Evolutionary conservation across 2,797 vertebrate genomes (phyloP), one percentile per base, ranked within the genome.

Genomic region (Coregonus sp.): DNA sequence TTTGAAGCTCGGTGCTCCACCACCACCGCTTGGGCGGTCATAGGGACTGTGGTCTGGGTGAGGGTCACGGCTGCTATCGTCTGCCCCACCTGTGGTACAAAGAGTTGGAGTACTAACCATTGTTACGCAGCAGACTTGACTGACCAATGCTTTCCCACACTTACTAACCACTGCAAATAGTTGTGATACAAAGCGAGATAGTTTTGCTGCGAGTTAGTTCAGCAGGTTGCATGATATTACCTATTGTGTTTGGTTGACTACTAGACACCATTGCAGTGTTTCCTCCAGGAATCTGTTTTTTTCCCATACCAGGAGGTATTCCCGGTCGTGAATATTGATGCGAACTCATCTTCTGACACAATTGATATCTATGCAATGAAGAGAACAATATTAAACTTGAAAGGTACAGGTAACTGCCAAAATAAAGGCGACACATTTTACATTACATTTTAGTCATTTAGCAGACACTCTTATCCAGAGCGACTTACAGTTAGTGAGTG

Each of bases 281-380:
- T 14, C 25, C 25, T 66, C 25, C 12, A 0, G 63, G 29, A 29
- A 33, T 33, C 63, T 16, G 29, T 20, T 66, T 66, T 33, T 29
- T 20, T 16, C 25, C 63, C 63, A 66, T 31, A 29, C 63, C 63
- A 33, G 29, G 63, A 33, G 29, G 63, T 33, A 66, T 4, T 29
- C 63, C 29, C 29, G 63, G 63, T 20, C 63, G 29, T 33, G 63
- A 6, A 33, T 31, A 66, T 33, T 66, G 63, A 5, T 66, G 63
- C 11, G 63, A 66, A 66, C 29, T 66, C 63, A 66, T 66, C 29
- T 33, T 66, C 29, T 33, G 63, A 66, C 63, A 66, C 63, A 29
- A 20, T 29, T 33, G 63, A 12, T 12, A 33, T 66, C 59, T 33
- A 33, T 15, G 4, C 11, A 33, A 15, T 9, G n/a, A 12, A 31